Evolutionary conservation across 2,888 invertebrate species (phyloP), one percentile per base, ranked within the genome.

Genomic region (Cephus runcator): DNA sequence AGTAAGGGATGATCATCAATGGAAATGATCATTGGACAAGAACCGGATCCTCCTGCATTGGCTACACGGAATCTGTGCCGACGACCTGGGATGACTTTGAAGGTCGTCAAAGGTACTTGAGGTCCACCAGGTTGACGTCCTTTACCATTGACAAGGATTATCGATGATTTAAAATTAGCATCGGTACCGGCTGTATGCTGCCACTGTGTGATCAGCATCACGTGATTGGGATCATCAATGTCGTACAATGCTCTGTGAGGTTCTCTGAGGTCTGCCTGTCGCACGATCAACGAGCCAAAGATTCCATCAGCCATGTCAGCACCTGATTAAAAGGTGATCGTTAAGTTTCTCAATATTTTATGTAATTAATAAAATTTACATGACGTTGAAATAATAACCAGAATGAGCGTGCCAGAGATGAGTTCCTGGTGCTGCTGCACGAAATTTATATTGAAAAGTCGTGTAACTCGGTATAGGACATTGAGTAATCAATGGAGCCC

Each of bases 401-500:
- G 90, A 88, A 91, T 95, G 94, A 33, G 95, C 94, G 82, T 96
- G 96, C 92, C 95, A 96, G 84, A 95, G 94, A 90, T 95, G 95
- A 0, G 95, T 96, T 31, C 96, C 96, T 1, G 95, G 93, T 0
- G 93, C 90, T 0, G 94, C 93, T 0, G 95, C 96, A 73, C 94
- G 92, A 86, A 96, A 96, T 80, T 94, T 94, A 86, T 96, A 96
- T 86, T 95, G 94, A 87, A 95, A 96, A 0, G 93, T 94, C 2
- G 94, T 93, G 80, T 94, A 94, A 85, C 94, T 94, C 0, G 93
- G 91, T 82, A 96, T 95, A 0, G 96, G 95, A 84, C 96, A 96
- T 87, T 96, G 96, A 0, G 96, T 95, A n/a, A 96, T 92, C 93
- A 95, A 94, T 0, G 96, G 95, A 4, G 95, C 95, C 1, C 96